Evolutionary conservation across 2,797 vertebrate species (phyloP).

Genomic region (Acomys russatus): DNA sequence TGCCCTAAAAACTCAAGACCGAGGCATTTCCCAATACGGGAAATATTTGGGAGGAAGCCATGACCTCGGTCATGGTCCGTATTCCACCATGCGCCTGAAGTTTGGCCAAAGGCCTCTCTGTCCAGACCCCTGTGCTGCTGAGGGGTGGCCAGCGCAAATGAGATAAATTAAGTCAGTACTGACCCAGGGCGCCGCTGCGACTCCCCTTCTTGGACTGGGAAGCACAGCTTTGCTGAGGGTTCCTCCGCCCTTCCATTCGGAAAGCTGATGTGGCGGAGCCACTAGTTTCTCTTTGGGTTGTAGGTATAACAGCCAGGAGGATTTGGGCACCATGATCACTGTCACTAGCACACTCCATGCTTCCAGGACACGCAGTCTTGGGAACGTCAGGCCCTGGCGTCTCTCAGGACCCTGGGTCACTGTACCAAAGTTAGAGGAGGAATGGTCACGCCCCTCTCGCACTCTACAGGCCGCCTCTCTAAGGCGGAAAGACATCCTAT

Average conservation of each 20-base stretch:
- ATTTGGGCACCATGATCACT: background rate
- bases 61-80: background rate
- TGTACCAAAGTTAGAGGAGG: background rate
- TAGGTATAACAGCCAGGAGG: background rate
- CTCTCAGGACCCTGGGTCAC: background rate
- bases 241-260: too few species aligned
- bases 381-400: background rate
- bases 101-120: background rate
- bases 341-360: background rate
- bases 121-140: background rate
- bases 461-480: rapidly evolving
- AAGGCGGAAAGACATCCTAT: background rate
- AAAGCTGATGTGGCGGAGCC: background rate
- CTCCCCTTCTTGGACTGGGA: background rate
- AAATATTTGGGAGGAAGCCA: background rate
- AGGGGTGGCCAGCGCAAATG: background rate
- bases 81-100: background rate
- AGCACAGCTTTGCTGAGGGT: background rate
- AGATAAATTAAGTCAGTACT: background rate
- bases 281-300: background rate
- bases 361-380: background rate
- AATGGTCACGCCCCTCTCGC: background rate
- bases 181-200: background rate
- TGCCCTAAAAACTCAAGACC: background rate
- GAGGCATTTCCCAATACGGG: background rate